A percentile compares a stretch with the other conserved stretches of the same genome.
Conservation (phyloP, 2,888 invertebrate genomes). For the Agrenia bidenticulata region DNA sequence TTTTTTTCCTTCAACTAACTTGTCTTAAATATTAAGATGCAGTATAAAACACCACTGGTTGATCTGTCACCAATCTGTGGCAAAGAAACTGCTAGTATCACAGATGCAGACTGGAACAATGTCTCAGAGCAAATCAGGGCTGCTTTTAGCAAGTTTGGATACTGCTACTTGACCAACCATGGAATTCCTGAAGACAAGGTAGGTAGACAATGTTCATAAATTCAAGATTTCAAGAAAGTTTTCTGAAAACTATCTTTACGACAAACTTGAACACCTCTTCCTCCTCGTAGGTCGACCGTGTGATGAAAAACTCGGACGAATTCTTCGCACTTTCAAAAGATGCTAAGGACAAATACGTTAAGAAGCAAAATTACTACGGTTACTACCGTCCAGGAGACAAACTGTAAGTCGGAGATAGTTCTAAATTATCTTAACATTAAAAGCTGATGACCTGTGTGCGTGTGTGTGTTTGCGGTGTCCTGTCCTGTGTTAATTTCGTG, state of each 20-base stretch:
- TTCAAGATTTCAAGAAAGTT: background rate
- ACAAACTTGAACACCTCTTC: background rate
- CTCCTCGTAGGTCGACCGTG: constrained; percentile 24
- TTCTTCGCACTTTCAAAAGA: constrained; percentile 30
- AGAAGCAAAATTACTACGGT: constrained; percentile 35
- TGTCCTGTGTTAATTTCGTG: too few species aligned
- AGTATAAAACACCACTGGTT: constrained; percentile 24
- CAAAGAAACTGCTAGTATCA: constrained; percentile 21
- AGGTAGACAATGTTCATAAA: too few species aligned
- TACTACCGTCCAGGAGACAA: constrained; percentile 40
- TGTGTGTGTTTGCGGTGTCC: too few species aligned
- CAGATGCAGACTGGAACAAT: constrained; percentile 31
- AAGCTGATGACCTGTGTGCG: too few species aligned
- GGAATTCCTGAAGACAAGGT: constrained; percentile 75
- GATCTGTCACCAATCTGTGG: constrained; percentile 32
- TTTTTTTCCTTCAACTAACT: too few species aligned
- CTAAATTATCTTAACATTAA: too few species aligned
- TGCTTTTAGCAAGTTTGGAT: constrained; percentile 34
- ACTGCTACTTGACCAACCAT: constrained; percentile 65
- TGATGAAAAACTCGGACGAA: constrained; percentile 34
- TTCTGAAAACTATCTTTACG: background rate
- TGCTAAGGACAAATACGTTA: constrained; percentile 39
- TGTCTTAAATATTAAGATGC: constrained; percentile 6
- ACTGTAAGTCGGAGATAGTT: constrained; percentile 26
- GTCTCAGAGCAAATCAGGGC: constrained; percentile 28